These are phyloP conservation scores for Drosophila yooni DNA, from an alignment of 2,888 invertebrate genomes.

Conservation along the genomic window DNA sequence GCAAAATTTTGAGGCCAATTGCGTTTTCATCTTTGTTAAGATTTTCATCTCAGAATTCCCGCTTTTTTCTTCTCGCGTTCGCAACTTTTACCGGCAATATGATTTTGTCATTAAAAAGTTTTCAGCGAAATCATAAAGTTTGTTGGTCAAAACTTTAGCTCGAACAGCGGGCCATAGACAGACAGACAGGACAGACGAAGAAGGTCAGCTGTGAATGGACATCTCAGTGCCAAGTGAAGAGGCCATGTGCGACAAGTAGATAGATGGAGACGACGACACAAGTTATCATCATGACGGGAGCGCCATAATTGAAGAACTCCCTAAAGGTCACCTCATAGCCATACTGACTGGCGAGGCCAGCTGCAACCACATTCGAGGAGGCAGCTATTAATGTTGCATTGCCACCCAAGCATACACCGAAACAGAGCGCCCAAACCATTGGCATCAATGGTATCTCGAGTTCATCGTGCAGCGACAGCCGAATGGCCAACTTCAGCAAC, in stretches of 20 bases:
- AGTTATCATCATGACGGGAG: conserved; percentile 92
- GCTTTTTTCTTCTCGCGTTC: conserved; percentile 1
- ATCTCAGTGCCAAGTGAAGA: conserved; percentile 87
- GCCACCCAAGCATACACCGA: conserved; percentile 95
- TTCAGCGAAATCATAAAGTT: conserved; percentile 62
- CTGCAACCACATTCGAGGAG: conserved; percentile 95
- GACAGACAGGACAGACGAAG: neutral
- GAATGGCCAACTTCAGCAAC: conserved; percentile 92
- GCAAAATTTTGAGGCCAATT: neutral
- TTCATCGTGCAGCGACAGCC: conserved; percentile 88
- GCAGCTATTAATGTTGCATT: conserved; percentile 96
- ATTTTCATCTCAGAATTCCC: neutral
- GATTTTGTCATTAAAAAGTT: conserved; percentile 73
- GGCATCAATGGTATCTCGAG: conserved; percentile 91
- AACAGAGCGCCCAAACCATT: conserved; percentile 93
- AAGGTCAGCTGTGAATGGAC: neutral
- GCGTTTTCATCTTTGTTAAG: neutral
- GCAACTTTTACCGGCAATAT: conserved; percentile 37
- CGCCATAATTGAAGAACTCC: conserved; percentile 92
- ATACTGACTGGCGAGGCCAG: conserved; percentile 95
- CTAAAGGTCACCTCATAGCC: conserved; percentile 93
- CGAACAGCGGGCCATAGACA: conserved; percentile 4
- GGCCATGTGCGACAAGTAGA: conserved; percentile 89
- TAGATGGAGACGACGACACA: conserved; percentile 88
- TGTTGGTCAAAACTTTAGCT: conserved; percentile 46